phyloP scores from a whole-genome alignment of 2,113 vertebrate genomes.

The Acrocephalus arundinaceus region DNA sequence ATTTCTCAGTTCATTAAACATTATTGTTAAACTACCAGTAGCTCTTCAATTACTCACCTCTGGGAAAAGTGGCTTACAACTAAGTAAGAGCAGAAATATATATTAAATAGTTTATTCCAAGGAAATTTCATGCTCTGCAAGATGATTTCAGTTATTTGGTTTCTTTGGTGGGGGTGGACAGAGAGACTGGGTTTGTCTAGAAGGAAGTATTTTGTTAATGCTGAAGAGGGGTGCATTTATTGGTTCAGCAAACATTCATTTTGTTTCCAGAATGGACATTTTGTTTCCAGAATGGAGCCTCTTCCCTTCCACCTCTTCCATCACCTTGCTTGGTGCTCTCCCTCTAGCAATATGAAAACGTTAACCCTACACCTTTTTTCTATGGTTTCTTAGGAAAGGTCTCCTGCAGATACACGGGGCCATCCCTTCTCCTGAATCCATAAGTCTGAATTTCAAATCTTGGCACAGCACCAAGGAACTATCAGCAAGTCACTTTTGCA shows the following conservation, averaged over 20 bases:
- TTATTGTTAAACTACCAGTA: background rate
- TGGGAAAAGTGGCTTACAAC: background rate
- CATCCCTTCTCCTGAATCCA: background rate
- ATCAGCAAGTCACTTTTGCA: background rate
- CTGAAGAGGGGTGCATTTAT: background rate
- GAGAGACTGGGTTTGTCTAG: background rate
- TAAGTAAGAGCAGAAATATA: background rate
- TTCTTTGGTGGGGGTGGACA: background rate
- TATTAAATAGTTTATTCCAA: background rate
- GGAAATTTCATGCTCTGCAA: background rate
- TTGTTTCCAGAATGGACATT: background rate
- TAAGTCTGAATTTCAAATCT: background rate
- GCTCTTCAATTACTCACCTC: background rate
- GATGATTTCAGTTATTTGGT: background rate
- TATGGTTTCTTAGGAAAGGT: background rate
- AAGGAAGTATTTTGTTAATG: background rate
- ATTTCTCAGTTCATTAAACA: constrained; percentile 32
- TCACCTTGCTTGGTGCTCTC: background rate
- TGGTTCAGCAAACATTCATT: background rate
- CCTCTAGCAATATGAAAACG: background rate
- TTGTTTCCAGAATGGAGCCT: background rate
- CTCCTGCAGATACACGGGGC: background rate
- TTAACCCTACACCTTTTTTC: background rate
- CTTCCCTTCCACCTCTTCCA: background rate
- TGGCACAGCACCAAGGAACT: background rate